Base-by-base conservation (phyloP, 2,888 invertebrate species). In the Mythimna pallens region DNA sequence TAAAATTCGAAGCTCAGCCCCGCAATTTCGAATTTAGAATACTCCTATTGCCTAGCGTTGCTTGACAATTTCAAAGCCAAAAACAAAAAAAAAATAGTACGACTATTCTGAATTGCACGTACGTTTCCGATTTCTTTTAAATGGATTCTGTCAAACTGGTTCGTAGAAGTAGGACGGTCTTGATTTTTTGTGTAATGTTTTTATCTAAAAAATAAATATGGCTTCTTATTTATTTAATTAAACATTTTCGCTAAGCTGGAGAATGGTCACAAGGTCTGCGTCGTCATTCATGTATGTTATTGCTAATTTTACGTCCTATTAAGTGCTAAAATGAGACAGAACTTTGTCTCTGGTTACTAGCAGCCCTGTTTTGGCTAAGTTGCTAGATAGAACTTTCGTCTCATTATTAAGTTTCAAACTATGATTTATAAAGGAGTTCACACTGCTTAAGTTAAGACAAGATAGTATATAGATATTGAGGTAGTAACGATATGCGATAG, bases 371-470 rank as follows among this genome's bases (percentile, higher is more conserved):
- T 50, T 6, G 12, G n/a, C 63, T 59, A 66, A 61, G 54, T 65
- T 61, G 58, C 10, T 22, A 40, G 67, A 82, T n/a, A 40, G 67
- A 82, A 79, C 57, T 79, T 79, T 63, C 34, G 55, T 61, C 34
- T 82, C 62, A 71, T 74, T 80, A 80, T 50, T 69, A 70, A 84
- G 70, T 80, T 84, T 69, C 62, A 50, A 73, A 73, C 65, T 73
- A 61, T 70, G 70, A 70, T 72, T 80, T 69, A 79, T 67, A 59
- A 64, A 70, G 43, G 62, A 58, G n/a, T 66, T 55, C 20, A 58
- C 43, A 12, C n/a, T 68, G 65, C 62, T 68, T 67, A 50, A 50
- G 20, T 30, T 64, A 1, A 61, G 36, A 12, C 62, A 25, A 55
- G 40, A 64, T 55, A 75, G 54, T 50, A 50, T 58, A 50, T 43